phyloP scores from a whole-genome alignment of 2,888 invertebrate genomes.

The Cotesia congregata region DNA sequence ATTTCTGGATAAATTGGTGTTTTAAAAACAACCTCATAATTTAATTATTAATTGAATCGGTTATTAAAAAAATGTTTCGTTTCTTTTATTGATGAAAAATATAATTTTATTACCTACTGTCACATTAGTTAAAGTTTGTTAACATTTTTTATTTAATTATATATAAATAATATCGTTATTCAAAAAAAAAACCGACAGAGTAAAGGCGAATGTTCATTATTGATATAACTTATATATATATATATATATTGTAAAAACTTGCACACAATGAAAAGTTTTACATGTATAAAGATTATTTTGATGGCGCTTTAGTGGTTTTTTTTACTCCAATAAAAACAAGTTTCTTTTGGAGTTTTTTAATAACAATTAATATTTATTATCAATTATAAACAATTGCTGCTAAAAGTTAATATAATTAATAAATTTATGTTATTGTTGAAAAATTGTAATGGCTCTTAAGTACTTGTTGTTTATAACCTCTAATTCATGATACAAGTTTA shows the following conservation, averaged over 20 bases:
- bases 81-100: not conserved
- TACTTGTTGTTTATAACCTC: not conserved
- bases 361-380: slow-evolving; percentile 2
- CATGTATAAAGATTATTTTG: no score
- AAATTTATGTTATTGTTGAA: not conserved
- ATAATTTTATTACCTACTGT: not conserved
- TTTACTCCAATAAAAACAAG: not conserved
- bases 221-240: no score
- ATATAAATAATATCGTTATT: no score
- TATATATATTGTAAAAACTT: no score
- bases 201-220: no score
- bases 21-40: slow-evolving; percentile 38
- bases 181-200: no score
- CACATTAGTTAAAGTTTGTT: not conserved
- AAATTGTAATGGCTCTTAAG: not conserved
- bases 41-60: not conserved
- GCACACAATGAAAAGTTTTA: no score
- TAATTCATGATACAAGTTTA: not conserved
- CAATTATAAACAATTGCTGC: not conserved
- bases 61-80: not conserved
- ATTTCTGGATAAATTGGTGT: slow-evolving; percentile 41
- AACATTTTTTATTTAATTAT: no score
- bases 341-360: not conserved
- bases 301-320: not conserved
- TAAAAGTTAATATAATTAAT: not conserved